phyloP scores from a whole-genome alignment of 1,140 invertebrate genomes.

The Anoplolepis gracilipes region DNA sequence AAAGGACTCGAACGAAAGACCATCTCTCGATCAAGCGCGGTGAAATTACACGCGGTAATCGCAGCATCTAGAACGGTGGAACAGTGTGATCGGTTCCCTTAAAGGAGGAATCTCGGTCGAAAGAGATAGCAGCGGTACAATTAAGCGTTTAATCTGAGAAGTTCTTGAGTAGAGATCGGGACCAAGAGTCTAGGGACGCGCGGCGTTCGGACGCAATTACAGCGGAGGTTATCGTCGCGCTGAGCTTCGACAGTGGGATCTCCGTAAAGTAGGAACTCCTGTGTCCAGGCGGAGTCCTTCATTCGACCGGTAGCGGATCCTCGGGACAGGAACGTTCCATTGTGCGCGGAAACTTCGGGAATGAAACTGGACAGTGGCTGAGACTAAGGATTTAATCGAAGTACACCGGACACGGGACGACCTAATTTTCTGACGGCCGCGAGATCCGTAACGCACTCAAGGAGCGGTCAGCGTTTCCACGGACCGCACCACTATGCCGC shows the following conservation, averaged over 20 bases:
- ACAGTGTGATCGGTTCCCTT: conserved; percentile 26
- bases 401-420: conserved; percentile 69
- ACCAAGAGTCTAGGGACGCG: conserved; percentile 55
- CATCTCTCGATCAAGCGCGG: conserved; percentile 62
- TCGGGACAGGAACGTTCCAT: conserved; percentile 68
- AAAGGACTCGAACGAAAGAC: conserved; percentile 67
- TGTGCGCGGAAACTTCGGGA: conserved; percentile 77
- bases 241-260: conserved; percentile 69
- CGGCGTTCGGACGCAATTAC: conserved; percentile 77
- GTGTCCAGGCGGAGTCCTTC: conserved; percentile 44
- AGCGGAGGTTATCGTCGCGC: conserved; percentile 75
- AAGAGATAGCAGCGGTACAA: conserved; percentile 72
- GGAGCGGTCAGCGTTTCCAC: conserved; percentile 64
- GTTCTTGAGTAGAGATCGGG: conserved; percentile 69
- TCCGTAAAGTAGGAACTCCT: conserved; percentile 69
- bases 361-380: conserved; percentile 78
- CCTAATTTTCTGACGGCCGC: conserved; percentile 73
- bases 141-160: conserved; percentile 80
- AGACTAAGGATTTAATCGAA: conserved; percentile 78
- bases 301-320: conserved; percentile 65
- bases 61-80: conserved; percentile 42
- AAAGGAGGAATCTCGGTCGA: conserved; percentile 48
- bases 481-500: conserved; percentile 53
- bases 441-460: conserved; percentile 63
- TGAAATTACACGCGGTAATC: conserved; percentile 56